Evolutionary conservation across 2,888 invertebrate species (phyloP), one percentile per base, ranked within the genome.

Genomic region (Lasioglossum morio): DNA sequence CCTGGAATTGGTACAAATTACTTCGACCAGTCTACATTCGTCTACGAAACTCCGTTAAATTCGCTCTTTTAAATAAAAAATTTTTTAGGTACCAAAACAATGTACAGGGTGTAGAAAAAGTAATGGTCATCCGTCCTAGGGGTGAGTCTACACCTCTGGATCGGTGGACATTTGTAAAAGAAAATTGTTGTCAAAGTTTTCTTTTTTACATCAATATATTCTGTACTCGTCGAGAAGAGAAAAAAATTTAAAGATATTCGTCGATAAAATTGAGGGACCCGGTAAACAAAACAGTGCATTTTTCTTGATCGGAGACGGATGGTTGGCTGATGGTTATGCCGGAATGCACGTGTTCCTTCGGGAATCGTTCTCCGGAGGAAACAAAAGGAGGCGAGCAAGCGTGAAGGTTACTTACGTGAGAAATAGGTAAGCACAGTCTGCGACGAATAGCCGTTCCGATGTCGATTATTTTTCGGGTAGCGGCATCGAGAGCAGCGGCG

Each of bases 381-480:
- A 60, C 72, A 19, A 77, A 77, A 70, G 72, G 57, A 53, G 57
- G 53, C 30, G 76, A 84, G 27, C 53, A 40, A 75, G 72, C 74
- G 84, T 70, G 37, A 23, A 63, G 75, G 63, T 57, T 77, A n/a
- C 70, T 16, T n/a, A 43, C 60, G 70, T 73, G 79, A 74, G 75
- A 84, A 82, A 84, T 74, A 72, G 27, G 63, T 30, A 72, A 84
- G 73, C 80, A 63, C 84, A 79, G 60, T 79, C 74, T 48, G 73
- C 77, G 77, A 81, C 78, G 82, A 79, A 82, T 89, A 63, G 73
- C 72, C 75, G 70, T 77, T 77, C 74, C 27, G 57, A 48, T 60
- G 81, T 87, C 85, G 81, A 89, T 86, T 87, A 91, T 87, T 89
- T 69, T 88, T 86, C 81, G 74, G 57, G 27, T 73, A 80, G 82